A percentile compares a stretch with the other conserved stretches of the same genome.
phyloP scores from a whole-genome alignment of 2,113 vertebrate genomes.

The Tupaia tana region DNA sequence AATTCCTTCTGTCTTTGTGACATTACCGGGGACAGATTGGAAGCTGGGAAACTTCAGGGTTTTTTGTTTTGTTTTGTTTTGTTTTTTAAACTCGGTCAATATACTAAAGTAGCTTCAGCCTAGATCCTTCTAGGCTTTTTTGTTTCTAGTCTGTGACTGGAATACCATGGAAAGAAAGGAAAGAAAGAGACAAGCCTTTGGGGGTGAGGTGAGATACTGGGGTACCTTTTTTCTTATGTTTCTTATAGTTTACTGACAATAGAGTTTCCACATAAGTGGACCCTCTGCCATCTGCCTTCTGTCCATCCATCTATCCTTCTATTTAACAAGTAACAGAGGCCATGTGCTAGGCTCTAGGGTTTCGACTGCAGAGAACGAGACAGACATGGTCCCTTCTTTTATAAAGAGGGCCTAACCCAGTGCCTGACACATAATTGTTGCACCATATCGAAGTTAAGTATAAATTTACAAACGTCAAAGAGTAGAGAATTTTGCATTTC shows the following conservation, averaged over 20 bases:
- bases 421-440: too few relatives aligned
- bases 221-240: neutral
- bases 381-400: neutral
- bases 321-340: neutral
- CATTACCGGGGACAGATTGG: neutral
- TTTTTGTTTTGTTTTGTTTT: neutral
- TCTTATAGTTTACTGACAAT: neutral
- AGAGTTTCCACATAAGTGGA: neutral
- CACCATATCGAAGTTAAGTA: neutral
- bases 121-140: neutral
- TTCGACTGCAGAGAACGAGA: neutral
- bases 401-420: too few relatives aligned
- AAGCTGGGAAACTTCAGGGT: neutral
- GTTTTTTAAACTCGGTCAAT: neutral
- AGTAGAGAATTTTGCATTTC: neutral
- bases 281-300: neutral
- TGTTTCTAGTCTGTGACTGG: neutral
- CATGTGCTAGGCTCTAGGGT: neutral
- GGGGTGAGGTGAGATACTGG: too few relatives aligned
- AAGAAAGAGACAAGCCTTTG: neutral
- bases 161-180: neutral
- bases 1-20: slow-evolving; percentile 34
- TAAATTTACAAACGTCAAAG: neutral
- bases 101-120: neutral
- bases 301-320: too few relatives aligned